Percentiles rank a stretch among this genome's conserved stretches.
phyloP scores from a whole-genome alignment of 2,797 vertebrate species.

The Sebastes glaucus region DNA sequence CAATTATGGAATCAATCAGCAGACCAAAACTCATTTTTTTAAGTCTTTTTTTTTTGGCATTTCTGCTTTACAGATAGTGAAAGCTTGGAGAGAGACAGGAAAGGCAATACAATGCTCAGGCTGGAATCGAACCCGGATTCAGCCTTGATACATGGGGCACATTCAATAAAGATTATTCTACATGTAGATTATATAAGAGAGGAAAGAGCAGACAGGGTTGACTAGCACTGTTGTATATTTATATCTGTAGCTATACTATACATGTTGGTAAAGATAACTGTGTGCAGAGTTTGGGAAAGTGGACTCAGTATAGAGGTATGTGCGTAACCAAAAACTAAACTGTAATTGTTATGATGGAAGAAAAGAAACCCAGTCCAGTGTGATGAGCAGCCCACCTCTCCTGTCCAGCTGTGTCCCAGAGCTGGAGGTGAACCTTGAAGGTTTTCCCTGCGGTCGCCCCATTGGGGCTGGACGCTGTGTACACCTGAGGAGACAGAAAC shows the following conservation, averaged over 20 bases:
- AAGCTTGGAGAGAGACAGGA: no score
- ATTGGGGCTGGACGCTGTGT: slow-evolving; percentile 87
- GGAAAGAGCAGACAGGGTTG: no score
- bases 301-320: background rate
- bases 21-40: background rate
- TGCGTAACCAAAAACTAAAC: background rate
- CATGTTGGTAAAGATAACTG: background rate
- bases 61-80: no score
- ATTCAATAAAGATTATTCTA: no score
- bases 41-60: no score
- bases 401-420: slow-evolving; percentile 97
- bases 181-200: no score
- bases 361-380: background rate
- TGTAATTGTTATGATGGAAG: background rate
- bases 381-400: slow-evolving; percentile 83
- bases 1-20: background rate
- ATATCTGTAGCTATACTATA: background rate
- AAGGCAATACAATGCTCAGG: no score
- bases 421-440: slow-evolving; percentile 95
- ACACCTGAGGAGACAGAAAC: slow-evolving; percentile 77
- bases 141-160: no score
- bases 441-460: slow-evolving; percentile 88
- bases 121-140: no score
- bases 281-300: accelerated
- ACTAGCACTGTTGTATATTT: background rate